These are phyloP conservation scores for Hydractinia echinata DNA, from an alignment of 30 jellyfish, hydroid and myxozoan genomes.

Conservation along the genomic window DNA sequence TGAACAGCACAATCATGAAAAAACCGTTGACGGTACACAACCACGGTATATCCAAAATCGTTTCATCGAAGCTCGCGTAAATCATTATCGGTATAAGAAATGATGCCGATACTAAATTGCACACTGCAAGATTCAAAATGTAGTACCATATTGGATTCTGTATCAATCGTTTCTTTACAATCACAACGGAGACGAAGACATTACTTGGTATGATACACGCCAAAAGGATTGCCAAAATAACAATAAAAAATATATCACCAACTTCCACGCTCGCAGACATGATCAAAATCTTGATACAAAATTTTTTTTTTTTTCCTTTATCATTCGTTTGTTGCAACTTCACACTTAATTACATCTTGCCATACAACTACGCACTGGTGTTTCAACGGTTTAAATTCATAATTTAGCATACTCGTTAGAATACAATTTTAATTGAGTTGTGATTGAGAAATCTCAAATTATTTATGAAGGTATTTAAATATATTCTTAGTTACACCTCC, in stretches of 20 bases:
- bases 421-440: no score
- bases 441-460: no score
- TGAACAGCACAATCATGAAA: not conserved
- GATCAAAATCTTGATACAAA: no score
- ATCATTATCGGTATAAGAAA: not conserved
- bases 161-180: not conserved
- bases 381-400: no score
- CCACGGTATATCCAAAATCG: slow-evolving; percentile 7
- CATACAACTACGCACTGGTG: no score
- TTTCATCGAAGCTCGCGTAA: not conserved
- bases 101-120: not conserved
- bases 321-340: no score
- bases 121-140: not conserved
- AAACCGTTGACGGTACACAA: not conserved
- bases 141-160: slow-evolving; percentile 3
- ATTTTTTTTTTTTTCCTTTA: no score
- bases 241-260: not conserved
- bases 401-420: no score
- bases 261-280: not conserved
- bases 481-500: no score
- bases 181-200: not conserved
- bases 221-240: not conserved
- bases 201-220: not conserved
- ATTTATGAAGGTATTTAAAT: no score
- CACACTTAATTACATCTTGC: no score